A percentile compares a stretch with the other conserved stretches of the same genome.
Conservation (phyloP, 1,140 invertebrate species). For the Drosophila burlai region DNA sequence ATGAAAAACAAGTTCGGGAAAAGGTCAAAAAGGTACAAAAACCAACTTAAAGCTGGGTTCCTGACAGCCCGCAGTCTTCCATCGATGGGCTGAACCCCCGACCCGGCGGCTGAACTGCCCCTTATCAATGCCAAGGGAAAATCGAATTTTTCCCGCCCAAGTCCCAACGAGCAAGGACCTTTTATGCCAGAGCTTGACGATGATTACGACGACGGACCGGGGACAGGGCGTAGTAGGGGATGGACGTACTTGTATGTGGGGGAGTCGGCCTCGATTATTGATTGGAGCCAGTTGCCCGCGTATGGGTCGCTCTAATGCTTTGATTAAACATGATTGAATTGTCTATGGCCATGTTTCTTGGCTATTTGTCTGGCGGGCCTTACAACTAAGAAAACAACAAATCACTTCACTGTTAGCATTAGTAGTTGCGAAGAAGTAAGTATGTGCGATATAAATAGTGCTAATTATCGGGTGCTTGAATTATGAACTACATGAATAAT, state of each 20-base stretch:
- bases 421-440: neutral
- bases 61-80: constrained; percentile 9
- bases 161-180: constrained; percentile 41
- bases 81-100: constrained; percentile 5
- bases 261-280: constrained; percentile 59
- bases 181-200: constrained; percentile 63
- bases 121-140: constrained; percentile 73
- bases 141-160: constrained; percentile 62
- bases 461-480: too few species aligned
- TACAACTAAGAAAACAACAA: constrained; percentile 38
- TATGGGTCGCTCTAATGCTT: constrained; percentile 56
- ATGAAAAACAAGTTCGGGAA: constrained; percentile 45
- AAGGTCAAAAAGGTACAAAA: constrained; percentile 77
- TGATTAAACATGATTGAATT: constrained; percentile 82
- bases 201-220: constrained; percentile 33
- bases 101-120: constrained; percentile 18
- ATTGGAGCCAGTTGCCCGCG: constrained; percentile 59
- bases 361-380: constrained; percentile 46
- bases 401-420: neutral
- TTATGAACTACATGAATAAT: neutral
- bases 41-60: constrained; percentile 62
- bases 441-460: neutral
- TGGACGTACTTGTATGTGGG: neutral
- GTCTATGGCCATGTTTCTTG: constrained; percentile 58
- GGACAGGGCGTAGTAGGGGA: neutral